These are phyloP conservation scores for Muscicapa adusta DNA, from an alignment of 2,113 vertebrate genomes.

Conservation along the genomic window DNA sequence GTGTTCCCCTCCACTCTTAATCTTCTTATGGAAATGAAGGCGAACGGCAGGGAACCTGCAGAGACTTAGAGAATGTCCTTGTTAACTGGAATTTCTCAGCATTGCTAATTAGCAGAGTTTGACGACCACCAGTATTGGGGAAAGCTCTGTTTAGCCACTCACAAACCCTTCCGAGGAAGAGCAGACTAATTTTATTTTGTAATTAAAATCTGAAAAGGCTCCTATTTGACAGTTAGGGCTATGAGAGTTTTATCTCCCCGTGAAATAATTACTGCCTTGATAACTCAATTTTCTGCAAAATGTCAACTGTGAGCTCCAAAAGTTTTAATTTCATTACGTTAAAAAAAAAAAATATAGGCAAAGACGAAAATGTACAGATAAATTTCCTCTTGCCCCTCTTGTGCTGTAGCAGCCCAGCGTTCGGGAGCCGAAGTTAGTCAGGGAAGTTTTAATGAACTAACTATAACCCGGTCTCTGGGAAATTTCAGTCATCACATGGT, in stretches of 20 bases:
- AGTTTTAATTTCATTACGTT: conserved; percentile 80
- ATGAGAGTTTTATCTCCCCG: conserved; percentile 82
- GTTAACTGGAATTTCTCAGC: conserved; percentile 93
- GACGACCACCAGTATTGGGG: conserved; percentile 86
- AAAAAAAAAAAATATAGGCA: not conserved
- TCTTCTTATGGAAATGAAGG: conserved; percentile 99
- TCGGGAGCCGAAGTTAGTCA: not conserved
- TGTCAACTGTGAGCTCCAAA: conserved; percentile 76
- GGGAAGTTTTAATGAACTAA: not conserved
- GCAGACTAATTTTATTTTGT: conserved; percentile 84
- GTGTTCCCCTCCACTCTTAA: conserved; percentile 93
- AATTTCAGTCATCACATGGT: not conserved
- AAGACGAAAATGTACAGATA: conserved; percentile 45
- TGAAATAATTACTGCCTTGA: conserved; percentile 86
- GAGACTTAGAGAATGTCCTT: conserved; percentile 91
- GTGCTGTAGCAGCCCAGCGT: not conserved
- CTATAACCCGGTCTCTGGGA: not conserved
- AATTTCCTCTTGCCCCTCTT: not conserved
- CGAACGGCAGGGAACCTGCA: conserved; percentile 89
- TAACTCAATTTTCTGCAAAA: conserved; percentile 84
- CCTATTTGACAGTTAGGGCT: conserved; percentile 81
- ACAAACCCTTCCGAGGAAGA: conserved; percentile 81
- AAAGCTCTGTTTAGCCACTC: conserved; percentile 86
- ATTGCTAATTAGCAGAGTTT: conserved; percentile 94
- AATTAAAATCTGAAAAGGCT: conserved; percentile 83